Conservation (phyloP, 2,888 invertebrate species). For the Habrosyne pyritoides region DNA sequence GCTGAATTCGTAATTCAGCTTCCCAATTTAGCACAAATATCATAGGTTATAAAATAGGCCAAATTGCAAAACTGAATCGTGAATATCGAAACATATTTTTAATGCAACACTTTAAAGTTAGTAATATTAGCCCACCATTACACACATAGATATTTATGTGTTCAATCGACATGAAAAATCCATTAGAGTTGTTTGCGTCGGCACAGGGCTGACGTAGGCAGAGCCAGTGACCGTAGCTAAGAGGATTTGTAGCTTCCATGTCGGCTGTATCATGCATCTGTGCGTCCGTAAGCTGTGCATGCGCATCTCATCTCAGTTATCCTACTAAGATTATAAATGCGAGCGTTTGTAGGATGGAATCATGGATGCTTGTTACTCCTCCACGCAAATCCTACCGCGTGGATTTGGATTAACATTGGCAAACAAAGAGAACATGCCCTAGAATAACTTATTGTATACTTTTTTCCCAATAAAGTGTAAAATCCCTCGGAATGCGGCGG, state of each 20-base stretch:
- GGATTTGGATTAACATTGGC: no score
- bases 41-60: no score
- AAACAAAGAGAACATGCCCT: no score
- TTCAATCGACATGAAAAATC: slow-evolving; percentile 82
- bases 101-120: background rate
- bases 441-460: no score
- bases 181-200: slow-evolving; percentile 76
- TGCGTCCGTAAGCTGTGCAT: slow-evolving; percentile 33
- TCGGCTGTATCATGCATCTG: slow-evolving; percentile 42
- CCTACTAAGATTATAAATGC: no score
- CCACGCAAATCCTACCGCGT: no score
- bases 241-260: slow-evolving; percentile 74
- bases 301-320: slow-evolving; percentile 17
- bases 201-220: slow-evolving; percentile 60
- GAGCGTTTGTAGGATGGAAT: no score
- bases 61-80: background rate
- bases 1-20: no score
- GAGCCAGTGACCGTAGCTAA: slow-evolving; percentile 78
- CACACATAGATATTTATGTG: slow-evolving; percentile 60
- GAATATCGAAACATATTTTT: slow-evolving; percentile 27
- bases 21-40: background rate
- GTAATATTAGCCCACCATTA: slow-evolving; percentile 57
- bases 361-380: no score
- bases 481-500: no score
- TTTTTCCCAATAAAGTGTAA: no score